Conservation (phyloP, 2,888 invertebrate species). For the Sipha maydis region DNA sequence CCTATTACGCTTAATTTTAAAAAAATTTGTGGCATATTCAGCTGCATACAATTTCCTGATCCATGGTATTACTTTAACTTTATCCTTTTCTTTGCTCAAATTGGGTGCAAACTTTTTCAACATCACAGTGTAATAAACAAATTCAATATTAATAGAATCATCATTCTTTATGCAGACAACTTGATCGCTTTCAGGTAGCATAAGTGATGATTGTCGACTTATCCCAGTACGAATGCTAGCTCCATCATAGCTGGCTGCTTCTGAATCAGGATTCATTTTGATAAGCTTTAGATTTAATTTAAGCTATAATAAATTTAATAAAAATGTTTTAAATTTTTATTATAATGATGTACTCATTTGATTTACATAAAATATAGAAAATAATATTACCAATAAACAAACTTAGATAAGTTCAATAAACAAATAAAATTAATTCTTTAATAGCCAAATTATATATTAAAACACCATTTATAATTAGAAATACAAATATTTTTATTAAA, state of each 20-base stretch:
- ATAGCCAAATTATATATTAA: not conserved
- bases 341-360: not conserved
- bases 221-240: not conserved
- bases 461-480: not conserved
- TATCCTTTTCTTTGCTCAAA: conserved; percentile 67
- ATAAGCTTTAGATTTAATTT: not conserved
- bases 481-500: conserved; percentile 9
- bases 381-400: not conserved
- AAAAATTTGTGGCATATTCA: conserved; percentile 69
- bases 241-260: not conserved
- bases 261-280: not conserved
- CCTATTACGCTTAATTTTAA: conserved; percentile 70
- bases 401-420: not conserved
- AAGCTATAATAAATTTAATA: not conserved
- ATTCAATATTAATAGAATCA: conserved; percentile 70
- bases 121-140: conserved; percentile 70
- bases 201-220: not conserved
- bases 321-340: not conserved
- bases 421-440: not conserved
- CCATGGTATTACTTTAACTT: conserved; percentile 68
- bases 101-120: conserved; percentile 68
- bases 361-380: not conserved
- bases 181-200: not conserved
- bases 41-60: conserved; percentile 69
- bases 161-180: not conserved